phyloP scores from a whole-genome alignment of 2,113 vertebrate genomes.

The Ceyx margarethae region DNA sequence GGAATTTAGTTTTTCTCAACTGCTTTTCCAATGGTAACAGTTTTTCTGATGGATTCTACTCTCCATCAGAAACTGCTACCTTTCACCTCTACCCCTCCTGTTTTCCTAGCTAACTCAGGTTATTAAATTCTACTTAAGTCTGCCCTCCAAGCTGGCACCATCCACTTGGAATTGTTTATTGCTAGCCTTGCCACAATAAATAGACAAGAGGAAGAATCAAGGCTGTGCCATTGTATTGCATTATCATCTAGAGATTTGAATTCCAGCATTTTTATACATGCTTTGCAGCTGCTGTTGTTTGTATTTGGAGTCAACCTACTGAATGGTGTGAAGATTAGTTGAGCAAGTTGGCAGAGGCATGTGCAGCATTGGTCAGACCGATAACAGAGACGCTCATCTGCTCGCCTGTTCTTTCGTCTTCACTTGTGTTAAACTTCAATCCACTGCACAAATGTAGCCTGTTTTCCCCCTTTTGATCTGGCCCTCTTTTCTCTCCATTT shows the following conservation, averaged over 20 bases:
- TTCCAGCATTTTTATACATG: constrained; percentile 25
- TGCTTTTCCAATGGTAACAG: not conserved
- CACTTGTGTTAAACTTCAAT: not conserved
- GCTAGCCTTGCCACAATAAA: constrained; percentile 9
- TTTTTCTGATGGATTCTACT: not conserved
- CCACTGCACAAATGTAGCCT: not conserved
- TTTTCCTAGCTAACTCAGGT: not conserved
- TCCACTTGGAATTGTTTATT: not conserved
- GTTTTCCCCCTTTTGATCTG: not conserved
- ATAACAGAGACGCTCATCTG: not conserved
- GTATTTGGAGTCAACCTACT: constrained; percentile 3
- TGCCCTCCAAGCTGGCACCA: not conserved
- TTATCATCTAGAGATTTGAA: constrained; percentile 29
- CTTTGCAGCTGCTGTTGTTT: constrained; percentile 39
- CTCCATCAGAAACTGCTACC: not conserved
- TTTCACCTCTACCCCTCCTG: not conserved
- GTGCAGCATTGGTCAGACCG: not conserved
- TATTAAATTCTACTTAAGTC: constrained; percentile 35
- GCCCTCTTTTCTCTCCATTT: not conserved
- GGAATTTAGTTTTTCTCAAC: not conserved
- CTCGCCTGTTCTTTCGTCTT: not conserved
- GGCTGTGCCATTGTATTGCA: not conserved
- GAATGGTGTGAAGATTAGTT: constrained; percentile 33
- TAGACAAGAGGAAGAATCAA: not conserved
- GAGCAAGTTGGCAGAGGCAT: constrained; percentile 11